Base-by-base conservation (phyloP, 2,888 invertebrate genomes). In the Campoletis raptor region DNA sequence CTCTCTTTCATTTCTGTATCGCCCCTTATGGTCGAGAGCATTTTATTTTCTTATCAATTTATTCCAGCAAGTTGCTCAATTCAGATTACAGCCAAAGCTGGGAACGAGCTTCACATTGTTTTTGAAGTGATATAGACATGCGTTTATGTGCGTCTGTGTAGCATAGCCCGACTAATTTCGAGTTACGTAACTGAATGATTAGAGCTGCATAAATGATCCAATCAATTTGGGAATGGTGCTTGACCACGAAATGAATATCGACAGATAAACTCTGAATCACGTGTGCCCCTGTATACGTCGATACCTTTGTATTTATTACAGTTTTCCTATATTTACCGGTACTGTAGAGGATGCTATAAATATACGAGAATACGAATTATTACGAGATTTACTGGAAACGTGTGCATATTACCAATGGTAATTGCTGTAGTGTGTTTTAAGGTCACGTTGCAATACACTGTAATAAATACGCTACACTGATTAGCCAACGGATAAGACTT, bases 201-300 rank as follows among this genome's bases (percentile, higher is more conserved):
- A 2, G 36, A 45, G 48, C 64, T 72, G 81, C 67, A 72, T 61
- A 78, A 85, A 67, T 66, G 77, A 45, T 57, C 57, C 54, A 77
- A 85, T 85, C 78, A 81, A 85, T 78, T 85, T 45, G 40, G 48
- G 57, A 45, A 72, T 12, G 52, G 24, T 42, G 61, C 52, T 70
- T n/a, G n/a, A 76, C 40, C 52, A 52, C 42, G 45, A 45, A 36
- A 64, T 24, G 24, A 73, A 42, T 67, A 61, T 78, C 67, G 67
- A 81, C 57, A 67, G 42, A 52, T 30, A 30, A 76, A 57, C 77
- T 57, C 45, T 54, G 70, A 66, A 40, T 7, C 45, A 52, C 37
- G 30, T 42, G 10, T 21, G n/a, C n/a, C 40, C 30, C 21, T 15
- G 9, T 66, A 64, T 64, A 48, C 70, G 21, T 45, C 8, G 7